Evolutionary conservation across 1,140 invertebrate species (phyloP).

Genomic region (Drosophila tsacasi): DNA sequence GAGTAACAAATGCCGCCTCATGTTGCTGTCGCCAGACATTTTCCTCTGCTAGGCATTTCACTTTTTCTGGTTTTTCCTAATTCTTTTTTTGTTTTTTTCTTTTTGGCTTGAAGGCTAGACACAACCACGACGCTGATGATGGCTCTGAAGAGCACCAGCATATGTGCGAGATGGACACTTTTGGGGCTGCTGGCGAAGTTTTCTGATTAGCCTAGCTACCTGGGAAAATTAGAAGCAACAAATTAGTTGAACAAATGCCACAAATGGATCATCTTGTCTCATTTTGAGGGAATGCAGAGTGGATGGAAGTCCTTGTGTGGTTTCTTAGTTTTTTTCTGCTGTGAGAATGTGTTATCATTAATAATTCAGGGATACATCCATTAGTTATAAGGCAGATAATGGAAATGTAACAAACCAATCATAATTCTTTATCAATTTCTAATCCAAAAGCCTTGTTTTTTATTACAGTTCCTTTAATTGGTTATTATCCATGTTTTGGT

Average conservation of each 20-base stretch:
- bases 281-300: neutral
- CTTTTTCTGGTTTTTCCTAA: neutral
- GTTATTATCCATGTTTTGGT: neutral
- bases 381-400: neutral
- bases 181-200: constrained; percentile 26
- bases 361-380: neutral
- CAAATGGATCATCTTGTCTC: constrained; percentile 37
- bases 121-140: constrained; percentile 1
- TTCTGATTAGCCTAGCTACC: constrained; percentile 36
- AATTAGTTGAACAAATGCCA: constrained; percentile 41
- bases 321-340: neutral
- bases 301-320: neutral
- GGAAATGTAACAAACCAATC: neutral
- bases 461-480: neutral
- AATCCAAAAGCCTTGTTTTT: neutral
- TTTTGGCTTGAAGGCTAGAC: constrained; percentile 1
- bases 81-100: neutral
- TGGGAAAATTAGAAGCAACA: constrained; percentile 30
- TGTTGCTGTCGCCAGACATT: constrained; percentile 77
- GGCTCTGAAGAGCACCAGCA: constrained; percentile 73
- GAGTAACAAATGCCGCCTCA: constrained; percentile 81
- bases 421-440: neutral
- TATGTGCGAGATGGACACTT: constrained; percentile 56
- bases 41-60: constrained; percentile 28
- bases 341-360: neutral